These are phyloP conservation scores for Stenichneumon culpator DNA, from an alignment of 2,888 invertebrate genomes.

Conservation along the genomic window DNA sequence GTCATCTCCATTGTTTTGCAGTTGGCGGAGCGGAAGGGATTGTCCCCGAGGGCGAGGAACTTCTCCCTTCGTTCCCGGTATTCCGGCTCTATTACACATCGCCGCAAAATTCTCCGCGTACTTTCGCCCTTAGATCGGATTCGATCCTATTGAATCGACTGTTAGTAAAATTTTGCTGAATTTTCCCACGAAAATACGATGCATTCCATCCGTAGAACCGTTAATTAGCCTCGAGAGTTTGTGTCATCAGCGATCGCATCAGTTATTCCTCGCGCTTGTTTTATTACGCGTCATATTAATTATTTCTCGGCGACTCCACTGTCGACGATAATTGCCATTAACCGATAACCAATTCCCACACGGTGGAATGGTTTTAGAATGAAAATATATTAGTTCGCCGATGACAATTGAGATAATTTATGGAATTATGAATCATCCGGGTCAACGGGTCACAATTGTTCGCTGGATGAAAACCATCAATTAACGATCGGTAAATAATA, in stretches of 20 bases:
- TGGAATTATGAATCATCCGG: background rate
- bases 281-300: background rate
- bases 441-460: background rate
- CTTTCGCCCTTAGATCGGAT: background rate
- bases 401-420: background rate
- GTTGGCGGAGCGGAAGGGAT: conserved; percentile 54
- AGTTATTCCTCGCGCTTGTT: background rate
- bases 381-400: background rate
- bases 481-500: background rate
- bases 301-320: background rate
- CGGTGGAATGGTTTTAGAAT: background rate
- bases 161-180: background rate
- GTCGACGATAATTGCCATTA: conserved; percentile 1
- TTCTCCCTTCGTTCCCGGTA: conserved; percentile 14
- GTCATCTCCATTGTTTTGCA: conserved; percentile 59
- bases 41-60: conserved; percentile 37
- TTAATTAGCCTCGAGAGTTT: background rate
- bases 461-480: background rate
- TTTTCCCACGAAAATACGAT: background rate
- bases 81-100: conserved; percentile 40
- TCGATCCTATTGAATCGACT: background rate
- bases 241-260: too few relatives aligned
- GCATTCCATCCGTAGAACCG: background rate
- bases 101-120: background rate
- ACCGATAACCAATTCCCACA: background rate